Percentiles rank a stretch among this genome's conserved stretches.
Evolutionary conservation across 2,113 vertebrate genomes (phyloP).

Genomic region (Chionomys nivalis): DNA sequence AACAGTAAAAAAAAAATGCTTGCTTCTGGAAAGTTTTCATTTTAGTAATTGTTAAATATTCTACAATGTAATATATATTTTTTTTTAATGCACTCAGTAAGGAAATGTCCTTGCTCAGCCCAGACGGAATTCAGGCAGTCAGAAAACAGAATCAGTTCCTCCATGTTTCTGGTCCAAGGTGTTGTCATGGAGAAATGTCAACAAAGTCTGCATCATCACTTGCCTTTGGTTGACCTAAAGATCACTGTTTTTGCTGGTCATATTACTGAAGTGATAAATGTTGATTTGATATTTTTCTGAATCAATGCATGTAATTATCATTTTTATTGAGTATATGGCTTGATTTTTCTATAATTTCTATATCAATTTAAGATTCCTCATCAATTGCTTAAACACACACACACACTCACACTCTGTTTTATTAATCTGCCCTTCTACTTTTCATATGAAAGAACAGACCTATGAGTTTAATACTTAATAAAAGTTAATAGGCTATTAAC

Average conservation of each 20-base stretch:
- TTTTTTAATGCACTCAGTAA: background rate
- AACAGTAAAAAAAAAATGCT: background rate
- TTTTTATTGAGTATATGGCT: background rate
- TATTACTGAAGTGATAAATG: background rate
- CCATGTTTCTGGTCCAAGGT: background rate
- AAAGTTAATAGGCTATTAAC: background rate
- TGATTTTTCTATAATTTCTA: background rate
- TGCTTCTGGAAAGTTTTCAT: background rate
- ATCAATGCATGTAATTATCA: background rate
- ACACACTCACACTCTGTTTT: background rate
- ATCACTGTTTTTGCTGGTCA: background rate
- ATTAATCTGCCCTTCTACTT: constrained; percentile 1
- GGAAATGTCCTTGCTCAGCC: background rate
- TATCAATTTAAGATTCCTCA: background rate
- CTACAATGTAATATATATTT: background rate
- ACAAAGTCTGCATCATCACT: background rate
- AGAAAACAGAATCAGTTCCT: background rate
- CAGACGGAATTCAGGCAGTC: background rate
- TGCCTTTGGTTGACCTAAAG: background rate
- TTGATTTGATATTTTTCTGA: background rate
- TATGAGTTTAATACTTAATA: background rate
- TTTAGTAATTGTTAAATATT: constrained; percentile 18
- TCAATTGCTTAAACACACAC: background rate
- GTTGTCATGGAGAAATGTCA: background rate
- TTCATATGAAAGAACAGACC: background rate